phyloP scores from a whole-genome alignment of 2,113 vertebrate genomes.

The Phrynosoma platyrhinos region DNA sequence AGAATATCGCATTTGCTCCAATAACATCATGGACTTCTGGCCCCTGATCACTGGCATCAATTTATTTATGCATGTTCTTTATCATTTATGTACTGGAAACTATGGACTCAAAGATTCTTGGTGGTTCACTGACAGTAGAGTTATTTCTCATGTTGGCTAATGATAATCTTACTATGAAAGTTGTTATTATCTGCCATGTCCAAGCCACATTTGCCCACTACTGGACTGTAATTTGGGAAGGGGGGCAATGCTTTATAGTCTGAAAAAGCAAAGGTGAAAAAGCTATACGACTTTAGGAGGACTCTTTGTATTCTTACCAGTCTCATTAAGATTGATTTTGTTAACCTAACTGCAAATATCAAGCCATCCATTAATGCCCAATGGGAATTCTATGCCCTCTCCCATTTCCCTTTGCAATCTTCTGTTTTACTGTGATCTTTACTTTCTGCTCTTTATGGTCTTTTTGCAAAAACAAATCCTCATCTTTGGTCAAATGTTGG shows the following conservation, averaged over 20 bases:
- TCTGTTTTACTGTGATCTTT: conserved; percentile 24
- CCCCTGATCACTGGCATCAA: background rate
- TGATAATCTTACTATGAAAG: background rate
- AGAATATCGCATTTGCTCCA: background rate
- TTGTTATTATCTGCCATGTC: background rate
- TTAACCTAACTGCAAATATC: conserved; percentile 39
- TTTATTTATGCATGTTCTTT: background rate
- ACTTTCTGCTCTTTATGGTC: conserved; percentile 23
- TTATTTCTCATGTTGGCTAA: background rate
- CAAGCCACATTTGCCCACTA: conserved; percentile 4
- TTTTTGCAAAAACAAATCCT: conserved; percentile 14
- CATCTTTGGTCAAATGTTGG: background rate
- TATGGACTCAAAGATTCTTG: background rate
- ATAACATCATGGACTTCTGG: background rate
- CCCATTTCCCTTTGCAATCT: conserved; percentile 22
- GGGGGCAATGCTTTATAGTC: conserved; percentile 15
- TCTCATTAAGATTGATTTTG: background rate
- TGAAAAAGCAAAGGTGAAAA: conserved; percentile 39
- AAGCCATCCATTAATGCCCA: conserved; percentile 23
- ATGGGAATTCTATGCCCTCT: conserved; percentile 22
- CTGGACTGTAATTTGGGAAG: background rate
- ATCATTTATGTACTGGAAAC: background rate
- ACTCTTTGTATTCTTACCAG: conserved; percentile 37
- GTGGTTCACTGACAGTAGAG: background rate
- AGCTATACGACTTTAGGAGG: background rate